A percentile compares a stretch with the other conserved stretches of the same genome.
Evolutionary conservation across 2,797 vertebrate species (phyloP).

Genomic region (Anisognathus igniventris): DNA sequence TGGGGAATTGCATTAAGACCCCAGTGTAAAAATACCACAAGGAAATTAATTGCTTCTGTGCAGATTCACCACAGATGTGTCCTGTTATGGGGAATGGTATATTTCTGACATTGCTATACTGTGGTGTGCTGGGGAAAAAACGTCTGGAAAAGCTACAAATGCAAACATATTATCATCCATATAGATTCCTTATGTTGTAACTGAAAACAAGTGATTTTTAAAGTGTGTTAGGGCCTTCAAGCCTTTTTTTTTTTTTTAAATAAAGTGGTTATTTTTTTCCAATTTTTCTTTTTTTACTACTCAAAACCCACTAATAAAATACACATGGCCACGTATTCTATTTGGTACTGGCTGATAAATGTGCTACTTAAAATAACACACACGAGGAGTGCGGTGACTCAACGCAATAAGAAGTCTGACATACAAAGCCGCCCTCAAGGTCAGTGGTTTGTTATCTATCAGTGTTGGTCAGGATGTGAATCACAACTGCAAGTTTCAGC

Average conservation of each 20-base stretch:
- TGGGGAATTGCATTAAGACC: slow-evolving; percentile 61
- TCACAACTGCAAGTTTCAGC: slow-evolving; percentile 56
- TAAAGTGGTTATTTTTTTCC: background rate
- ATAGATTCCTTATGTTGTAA: slow-evolving; percentile 19
- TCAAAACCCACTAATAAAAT: background rate
- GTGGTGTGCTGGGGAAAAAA: slow-evolving; percentile 3
- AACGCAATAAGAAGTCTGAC: slow-evolving; percentile 19
- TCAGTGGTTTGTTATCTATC: slow-evolving; percentile 57
- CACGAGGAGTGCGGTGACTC: background rate
- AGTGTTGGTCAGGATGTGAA: slow-evolving; percentile 66
- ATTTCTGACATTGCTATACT: slow-evolving; percentile 65
- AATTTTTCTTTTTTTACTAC: background rate
- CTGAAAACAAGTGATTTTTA: slow-evolving; percentile 37
- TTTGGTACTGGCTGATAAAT: slow-evolving; percentile 41
- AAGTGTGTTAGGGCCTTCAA: background rate
- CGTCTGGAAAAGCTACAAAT: slow-evolving; percentile 55
- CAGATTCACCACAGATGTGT: slow-evolving; percentile 72
- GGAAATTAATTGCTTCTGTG: slow-evolving; percentile 80
- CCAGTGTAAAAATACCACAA: slow-evolving; percentile 76
- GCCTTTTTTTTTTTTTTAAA: background rate
- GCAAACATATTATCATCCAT: slow-evolving; percentile 22
- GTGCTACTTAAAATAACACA: slow-evolving; percentile 36
- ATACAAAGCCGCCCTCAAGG: slow-evolving; percentile 35
- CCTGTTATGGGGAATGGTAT: slow-evolving; percentile 52
- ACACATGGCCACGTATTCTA: background rate